Percentiles rank a stretch among this genome's conserved stretches.
phyloP scores from a whole-genome alignment of 1,140 invertebrate genomes.

The Choristoneura fumiferana region DNA sequence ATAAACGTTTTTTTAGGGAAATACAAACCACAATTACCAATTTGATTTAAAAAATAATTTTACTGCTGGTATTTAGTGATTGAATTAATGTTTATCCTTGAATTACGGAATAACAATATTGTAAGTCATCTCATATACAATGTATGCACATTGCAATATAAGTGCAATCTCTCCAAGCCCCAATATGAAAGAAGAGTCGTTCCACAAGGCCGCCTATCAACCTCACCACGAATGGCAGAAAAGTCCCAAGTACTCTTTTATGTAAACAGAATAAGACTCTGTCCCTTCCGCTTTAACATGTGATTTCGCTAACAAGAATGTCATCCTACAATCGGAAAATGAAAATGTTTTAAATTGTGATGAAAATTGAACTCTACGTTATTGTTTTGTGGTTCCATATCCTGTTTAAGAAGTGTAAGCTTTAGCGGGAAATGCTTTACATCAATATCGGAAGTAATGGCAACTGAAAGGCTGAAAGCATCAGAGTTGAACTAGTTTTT shows the following conservation, averaged over 20 bases:
- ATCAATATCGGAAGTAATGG: conserved; percentile 46
- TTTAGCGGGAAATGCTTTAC: conserved; percentile 27
- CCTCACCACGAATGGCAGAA: conserved; percentile 29
- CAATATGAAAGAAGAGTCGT: conserved; percentile 61
- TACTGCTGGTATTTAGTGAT: too few species aligned
- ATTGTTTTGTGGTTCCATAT: conserved; percentile 29
- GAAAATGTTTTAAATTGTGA: conserved; percentile 18
- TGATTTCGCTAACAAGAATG: not conserved
- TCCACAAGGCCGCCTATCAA: conserved; percentile 42
- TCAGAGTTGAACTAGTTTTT: conserved; percentile 44
- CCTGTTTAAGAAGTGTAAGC: conserved; percentile 16
- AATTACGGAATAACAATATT: too few species aligned
- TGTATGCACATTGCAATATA: conserved; percentile 32
- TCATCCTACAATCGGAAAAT: conserved; percentile 1
- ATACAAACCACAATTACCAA: too few species aligned
- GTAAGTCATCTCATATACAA: not conserved
- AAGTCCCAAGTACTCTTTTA: conserved; percentile 30
- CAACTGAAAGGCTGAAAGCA: conserved; percentile 46
- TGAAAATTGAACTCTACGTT: conserved; percentile 39
- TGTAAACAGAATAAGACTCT: conserved; percentile 25
- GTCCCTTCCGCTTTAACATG: conserved; percentile 24
- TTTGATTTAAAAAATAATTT: too few species aligned
- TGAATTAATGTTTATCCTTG: too few species aligned
- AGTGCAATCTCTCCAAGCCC: conserved; percentile 53
- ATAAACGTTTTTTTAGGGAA: too few species aligned